Evolutionary conservation across 2,888 invertebrate genomes (phyloP).

Genomic region (Ophion ventricosus): DNA sequence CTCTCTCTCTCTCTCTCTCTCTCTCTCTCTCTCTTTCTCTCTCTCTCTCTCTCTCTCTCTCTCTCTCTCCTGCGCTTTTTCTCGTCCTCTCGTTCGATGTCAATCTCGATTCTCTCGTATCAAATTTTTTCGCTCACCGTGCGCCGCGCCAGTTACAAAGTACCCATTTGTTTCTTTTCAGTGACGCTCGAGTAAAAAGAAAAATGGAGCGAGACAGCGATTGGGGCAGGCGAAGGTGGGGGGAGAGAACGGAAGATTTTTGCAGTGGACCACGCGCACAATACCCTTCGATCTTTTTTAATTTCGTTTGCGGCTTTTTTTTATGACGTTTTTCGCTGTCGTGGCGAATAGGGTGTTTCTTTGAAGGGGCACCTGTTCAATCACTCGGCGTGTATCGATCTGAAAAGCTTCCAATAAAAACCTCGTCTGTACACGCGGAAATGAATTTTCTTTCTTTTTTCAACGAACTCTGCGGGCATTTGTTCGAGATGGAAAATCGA

Average conservation of each 20-base stretch:
- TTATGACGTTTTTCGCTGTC: not conserved
- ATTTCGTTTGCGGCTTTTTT: conserved; percentile 24
- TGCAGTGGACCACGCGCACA: conserved; percentile 18
- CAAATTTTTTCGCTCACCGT: conserved; percentile 53
- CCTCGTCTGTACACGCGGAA: not conserved
- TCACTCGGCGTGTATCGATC: conserved; percentile 17
- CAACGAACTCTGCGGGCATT: not conserved
- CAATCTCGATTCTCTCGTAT: conserved; percentile 55
- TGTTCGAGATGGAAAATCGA: not conserved
- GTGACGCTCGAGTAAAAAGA: conserved; percentile 4
- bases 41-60: conserved; percentile 15
- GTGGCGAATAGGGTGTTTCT: conserved; percentile 7
- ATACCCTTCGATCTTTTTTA: conserved; percentile 20
- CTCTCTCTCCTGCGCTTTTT: conserved; percentile 18
- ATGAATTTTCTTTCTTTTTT: not conserved
- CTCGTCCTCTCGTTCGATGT: conserved; percentile 38
- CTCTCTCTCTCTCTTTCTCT: not conserved
- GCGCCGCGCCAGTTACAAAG: conserved; percentile 34
- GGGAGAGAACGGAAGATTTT: conserved; percentile 6
- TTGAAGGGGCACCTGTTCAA: not conserved
- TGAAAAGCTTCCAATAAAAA: conserved; percentile 27
- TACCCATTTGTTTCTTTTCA: conserved; percentile 50
- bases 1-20: conserved; percentile 1
- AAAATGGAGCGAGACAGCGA: too few species aligned
- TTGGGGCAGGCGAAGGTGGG: too few species aligned